Base-by-base conservation (phyloP, 2,888 invertebrate genomes). In the Epinotia demarniana region DNA sequence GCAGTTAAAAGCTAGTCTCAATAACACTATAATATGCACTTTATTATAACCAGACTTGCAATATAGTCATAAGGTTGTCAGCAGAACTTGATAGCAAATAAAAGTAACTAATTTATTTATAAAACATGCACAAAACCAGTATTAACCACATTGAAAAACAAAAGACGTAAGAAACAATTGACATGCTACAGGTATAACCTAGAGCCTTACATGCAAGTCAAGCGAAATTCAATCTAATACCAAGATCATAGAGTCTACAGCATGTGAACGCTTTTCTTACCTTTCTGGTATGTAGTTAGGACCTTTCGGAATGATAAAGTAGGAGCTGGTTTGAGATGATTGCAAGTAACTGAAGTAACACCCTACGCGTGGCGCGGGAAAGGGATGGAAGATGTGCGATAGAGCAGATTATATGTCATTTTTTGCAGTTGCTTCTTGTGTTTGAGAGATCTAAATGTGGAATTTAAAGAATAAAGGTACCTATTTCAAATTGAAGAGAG, bases 301-400 rank as follows among this genome's bases (percentile, higher is more conserved):
- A 39, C 18, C 46, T 46, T 63, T 63, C 23, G 71, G 39, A 73
- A 61, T 78, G 0, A 82, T 82, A 77, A 81, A 77, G 80, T 76
- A 74, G 63, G 79, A 80, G 80, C 82, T 67, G 80, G 81, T 83
- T 83, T 78, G 60, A 60, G 77, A 67, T 77, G 73, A 79, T 82
- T 77, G 78, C 73, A 77, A 72, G 77, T 74, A 46, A 78, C 66
- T 53, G 63, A 39, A 39, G 75, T 74, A 46, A 78, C 66, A 57
- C 67, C 43, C 78, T 81, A 83, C 81, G 83, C 82, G 84, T 84
- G 86, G 79, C 81, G 83, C 3, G 19, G 16, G 80, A 86, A 43
- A 76, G 77, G 78, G 83, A 86, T 46, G 55, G 58, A 63, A 11
- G 62, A 61, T 80, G 4, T 5, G 49, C n/a, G 23, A 3, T 27